Evolutionary conservation across 1,140 invertebrate species (phyloP).

Genomic region (Eurosta solidaginis): DNA sequence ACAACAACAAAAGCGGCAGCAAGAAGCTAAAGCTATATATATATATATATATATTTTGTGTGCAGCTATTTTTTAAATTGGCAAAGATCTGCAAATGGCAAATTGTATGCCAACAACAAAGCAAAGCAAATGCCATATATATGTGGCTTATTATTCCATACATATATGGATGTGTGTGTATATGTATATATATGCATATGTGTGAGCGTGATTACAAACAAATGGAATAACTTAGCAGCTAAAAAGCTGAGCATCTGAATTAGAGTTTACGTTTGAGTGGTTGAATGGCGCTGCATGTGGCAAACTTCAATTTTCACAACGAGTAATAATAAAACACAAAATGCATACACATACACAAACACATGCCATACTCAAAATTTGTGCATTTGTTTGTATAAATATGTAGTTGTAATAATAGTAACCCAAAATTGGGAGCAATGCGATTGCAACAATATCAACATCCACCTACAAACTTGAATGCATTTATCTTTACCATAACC

Average conservation of each 20-base stretch:
- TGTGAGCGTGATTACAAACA: not conserved
- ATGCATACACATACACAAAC: no score
- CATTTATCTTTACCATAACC: not conserved
- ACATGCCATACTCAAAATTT: no score
- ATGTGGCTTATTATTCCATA: not conserved
- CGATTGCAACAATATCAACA: not conserved
- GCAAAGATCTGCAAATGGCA: not conserved
- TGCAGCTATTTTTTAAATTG: not conserved
- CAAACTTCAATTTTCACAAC: not conserved
- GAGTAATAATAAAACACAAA: not conserved
- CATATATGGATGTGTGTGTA: not conserved
- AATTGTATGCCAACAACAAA: not conserved
- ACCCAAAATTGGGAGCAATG: not conserved
- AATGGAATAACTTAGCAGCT: constrained; percentile 16
- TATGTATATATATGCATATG: not conserved
- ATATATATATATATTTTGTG: not conserved
- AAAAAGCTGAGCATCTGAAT: not conserved
- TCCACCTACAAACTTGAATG: not conserved
- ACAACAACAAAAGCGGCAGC: not conserved
- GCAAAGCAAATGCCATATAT: not conserved
- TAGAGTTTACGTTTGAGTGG: no score
- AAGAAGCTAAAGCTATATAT: not conserved
- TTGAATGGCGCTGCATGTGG: not conserved
- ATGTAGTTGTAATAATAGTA: no score
- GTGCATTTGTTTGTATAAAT: no score